Conservation (phyloP, 2,797 vertebrate genomes). For the Orientallactaga sibirica region DNA sequence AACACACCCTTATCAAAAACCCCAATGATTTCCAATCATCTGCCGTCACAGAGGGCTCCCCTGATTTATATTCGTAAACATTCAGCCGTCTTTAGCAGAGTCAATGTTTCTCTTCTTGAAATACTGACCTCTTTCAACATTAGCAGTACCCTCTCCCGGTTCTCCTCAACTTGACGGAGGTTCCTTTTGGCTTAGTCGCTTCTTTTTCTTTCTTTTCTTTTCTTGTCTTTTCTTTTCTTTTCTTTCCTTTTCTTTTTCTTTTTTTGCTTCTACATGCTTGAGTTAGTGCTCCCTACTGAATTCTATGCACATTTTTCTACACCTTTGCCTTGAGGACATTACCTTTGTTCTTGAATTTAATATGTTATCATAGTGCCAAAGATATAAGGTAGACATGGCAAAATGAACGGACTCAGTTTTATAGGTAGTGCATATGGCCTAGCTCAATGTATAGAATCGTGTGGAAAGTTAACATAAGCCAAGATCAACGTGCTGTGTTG, state of each 20-base stretch:
- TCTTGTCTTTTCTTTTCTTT: neutral
- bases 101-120: constrained; percentile 59
- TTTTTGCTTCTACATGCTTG: neutral
- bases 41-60: neutral
- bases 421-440: neutral
- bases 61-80: constrained; percentile 62
- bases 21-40: neutral
- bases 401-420: neutral
- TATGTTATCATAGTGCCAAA: neutral
- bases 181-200: neutral
- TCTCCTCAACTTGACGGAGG: constrained; percentile 50
- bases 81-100: constrained; percentile 28
- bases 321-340: neutral
- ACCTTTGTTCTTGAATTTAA: constrained; percentile 11
- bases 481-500: neutral
- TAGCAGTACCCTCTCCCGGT: constrained; percentile 34
- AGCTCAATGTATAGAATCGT: neutral
- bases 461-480: constrained; percentile 1
- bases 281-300: neutral
- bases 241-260: neutral
- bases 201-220: neutral
- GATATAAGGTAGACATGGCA: neutral
- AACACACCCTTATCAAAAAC: constrained; percentile 53
- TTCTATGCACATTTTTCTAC: neutral
- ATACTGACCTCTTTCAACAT: constrained; percentile 39